A percentile compares a stretch with the other conserved stretches of the same genome.
Conservation (phyloP, 2,797 vertebrate species). For the Bradypodion ventrale region DNA sequence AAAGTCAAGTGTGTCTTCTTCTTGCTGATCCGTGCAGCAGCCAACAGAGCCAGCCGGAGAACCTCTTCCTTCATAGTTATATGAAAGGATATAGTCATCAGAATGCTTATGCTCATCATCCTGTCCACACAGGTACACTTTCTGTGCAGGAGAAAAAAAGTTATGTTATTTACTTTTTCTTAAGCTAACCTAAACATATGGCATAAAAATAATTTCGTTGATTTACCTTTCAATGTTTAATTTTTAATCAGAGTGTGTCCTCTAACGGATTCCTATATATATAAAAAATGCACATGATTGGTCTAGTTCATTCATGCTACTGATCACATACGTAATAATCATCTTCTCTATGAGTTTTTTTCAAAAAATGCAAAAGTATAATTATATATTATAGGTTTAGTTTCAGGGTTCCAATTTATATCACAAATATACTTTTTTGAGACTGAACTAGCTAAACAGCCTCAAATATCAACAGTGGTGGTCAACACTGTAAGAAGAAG, state of each 20-base stretch:
- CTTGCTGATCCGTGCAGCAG: constrained; percentile 86
- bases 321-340: constrained; percentile 60
- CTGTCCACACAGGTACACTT: constrained; percentile 78
- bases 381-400: constrained; percentile 42
- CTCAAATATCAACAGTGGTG: neutral
- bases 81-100: constrained; percentile 82
- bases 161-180: constrained; percentile 70
- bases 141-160: constrained; percentile 74
- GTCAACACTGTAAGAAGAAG: neutral
- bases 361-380: constrained; percentile 13
- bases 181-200: constrained; percentile 75
- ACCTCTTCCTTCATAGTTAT: constrained; percentile 87
- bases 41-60: constrained; percentile 88
- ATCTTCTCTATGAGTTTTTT: constrained; percentile 43
- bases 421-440: constrained; percentile 33
- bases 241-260: constrained; percentile 84
- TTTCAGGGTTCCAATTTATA: constrained; percentile 23
- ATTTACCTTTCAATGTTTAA: constrained; percentile 85
- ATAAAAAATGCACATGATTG: constrained; percentile 84
- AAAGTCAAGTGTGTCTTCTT: constrained; percentile 84
- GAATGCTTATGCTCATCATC: constrained; percentile 81
- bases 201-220: constrained; percentile 80
- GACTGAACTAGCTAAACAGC: constrained; percentile 23
- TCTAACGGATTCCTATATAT: constrained; percentile 82
- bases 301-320: constrained; percentile 76